Base-by-base conservation (phyloP, 2,113 vertebrate genomes). In the Mus spicilegus region DNA sequence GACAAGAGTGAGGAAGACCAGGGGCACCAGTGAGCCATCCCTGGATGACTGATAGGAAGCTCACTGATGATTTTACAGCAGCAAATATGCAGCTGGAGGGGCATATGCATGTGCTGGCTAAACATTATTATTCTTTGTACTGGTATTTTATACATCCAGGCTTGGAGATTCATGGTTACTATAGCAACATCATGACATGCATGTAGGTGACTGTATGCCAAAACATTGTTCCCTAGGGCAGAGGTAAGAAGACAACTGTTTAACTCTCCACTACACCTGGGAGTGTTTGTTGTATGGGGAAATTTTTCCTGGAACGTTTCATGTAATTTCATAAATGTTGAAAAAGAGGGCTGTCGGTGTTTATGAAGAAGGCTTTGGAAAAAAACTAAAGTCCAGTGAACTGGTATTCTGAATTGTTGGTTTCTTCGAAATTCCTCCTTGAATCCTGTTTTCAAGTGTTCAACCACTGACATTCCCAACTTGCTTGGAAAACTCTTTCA, bases 401-500 rank as follows among this genome's bases (percentile, higher is more conserved):
- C 1, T 93, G 92, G 63, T 76, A 67, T 95, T 12, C 12, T 61
- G n/a, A 93, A 76, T 88, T 33, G 28, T 80, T 93, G 58, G 22
- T 89, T 97, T 84, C 87, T 75, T 84, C 80, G 72, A 78, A 87
- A 42, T 80, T 73, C 58, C 77, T 87, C 22, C 42, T 96, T 84
- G 78, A 93, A 87, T 36, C 56, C n/a, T 16, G 67, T 56, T 96
- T 93, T 39, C 63, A 87, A 81, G 65, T 90, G 30, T 87, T 78
- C 65, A 89, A 54, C 19, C 65, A 46, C 14, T 16, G 69, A 30
- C 13, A 14, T 81, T 94, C 76, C 65, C 94, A 91, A 93, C 70
- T 87, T 97, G 42, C 42, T 63, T 70, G 77, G 36, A 87, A 94
- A 96, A 20, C 3, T 93, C 19, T 54, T 96, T 96, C 89, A 94